These are phyloP conservation scores for Brachionichthys hirsutus DNA, from an alignment of 2,113 vertebrate genomes.

Conservation along the genomic window DNA sequence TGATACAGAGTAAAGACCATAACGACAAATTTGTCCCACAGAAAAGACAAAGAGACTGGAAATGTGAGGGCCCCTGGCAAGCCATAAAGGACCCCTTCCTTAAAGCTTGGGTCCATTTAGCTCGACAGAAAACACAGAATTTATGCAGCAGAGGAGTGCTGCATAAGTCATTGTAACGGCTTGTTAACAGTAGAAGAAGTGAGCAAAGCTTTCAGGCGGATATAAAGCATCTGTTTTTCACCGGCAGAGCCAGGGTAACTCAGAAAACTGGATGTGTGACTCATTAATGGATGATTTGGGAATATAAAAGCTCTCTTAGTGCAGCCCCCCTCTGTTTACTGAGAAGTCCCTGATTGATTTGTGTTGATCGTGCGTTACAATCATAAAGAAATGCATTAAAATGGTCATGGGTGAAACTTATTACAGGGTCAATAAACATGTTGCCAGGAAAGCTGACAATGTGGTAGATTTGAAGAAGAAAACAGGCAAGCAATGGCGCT, in stretches of 20 bases:
- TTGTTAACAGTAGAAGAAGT: conserved; percentile 91
- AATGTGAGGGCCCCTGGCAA: conserved; percentile 23
- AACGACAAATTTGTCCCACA: conserved; percentile 49
- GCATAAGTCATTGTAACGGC: conserved; percentile 93
- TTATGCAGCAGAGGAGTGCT: conserved; percentile 80
- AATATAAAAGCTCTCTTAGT: conserved; percentile 76
- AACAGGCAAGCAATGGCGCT: conserved; percentile 23
- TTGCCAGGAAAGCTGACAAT: conserved; percentile 65
- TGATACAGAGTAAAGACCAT: conserved; percentile 38
- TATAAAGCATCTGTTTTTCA: conserved; percentile 95
- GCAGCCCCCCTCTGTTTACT: conserved; percentile 67
- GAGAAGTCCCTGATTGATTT: conserved; percentile 69
- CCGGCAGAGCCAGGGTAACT: conserved; percentile 88
- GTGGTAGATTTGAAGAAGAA: conserved; percentile 59
- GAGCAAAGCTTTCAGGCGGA: conserved; percentile 88
- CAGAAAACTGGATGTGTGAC: conserved; percentile 88
- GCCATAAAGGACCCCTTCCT: conserved; percentile 70
- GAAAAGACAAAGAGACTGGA: conserved; percentile 35
- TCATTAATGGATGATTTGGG: conserved; percentile 90
- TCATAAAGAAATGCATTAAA: conserved; percentile 65
- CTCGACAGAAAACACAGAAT: conserved; percentile 78
- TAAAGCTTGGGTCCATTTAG: conserved; percentile 81
- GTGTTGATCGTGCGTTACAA: conserved; percentile 57
- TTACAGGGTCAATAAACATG: conserved; percentile 72
- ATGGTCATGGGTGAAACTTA: conserved; percentile 57